Conservation (phyloP, 2,888 invertebrate species). For the Criorhina ranunculi region DNA sequence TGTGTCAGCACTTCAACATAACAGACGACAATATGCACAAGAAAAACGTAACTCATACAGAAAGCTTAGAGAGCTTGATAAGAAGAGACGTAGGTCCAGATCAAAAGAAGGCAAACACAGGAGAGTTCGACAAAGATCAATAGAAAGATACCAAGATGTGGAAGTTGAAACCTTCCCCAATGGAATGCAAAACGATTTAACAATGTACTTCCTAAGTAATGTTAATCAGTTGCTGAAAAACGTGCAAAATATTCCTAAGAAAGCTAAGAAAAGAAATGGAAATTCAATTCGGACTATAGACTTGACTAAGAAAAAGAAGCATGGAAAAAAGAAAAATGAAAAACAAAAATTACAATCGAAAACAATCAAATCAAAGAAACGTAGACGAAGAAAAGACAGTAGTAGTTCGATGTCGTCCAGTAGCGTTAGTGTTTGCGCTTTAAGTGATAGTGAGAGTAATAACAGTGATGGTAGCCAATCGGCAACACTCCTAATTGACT, state of each 20-base stretch:
- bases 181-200: slow-evolving; percentile 12
- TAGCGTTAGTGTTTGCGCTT: slow-evolving; percentile 35
- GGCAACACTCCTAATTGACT: slow-evolving; percentile 44
- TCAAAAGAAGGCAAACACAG: slow-evolving; percentile 45
- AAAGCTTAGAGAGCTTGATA: slow-evolving; percentile 80
- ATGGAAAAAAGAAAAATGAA: slow-evolving; percentile 8
- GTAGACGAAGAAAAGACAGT: slow-evolving; percentile 42
- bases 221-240: slow-evolving; percentile 9
- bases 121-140: slow-evolving; percentile 6
- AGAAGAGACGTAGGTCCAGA: slow-evolving; percentile 68
- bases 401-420: slow-evolving; percentile 49
- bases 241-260: slow-evolving; percentile 24
- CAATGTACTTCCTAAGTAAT: slow-evolving; percentile 30
- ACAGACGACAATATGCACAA: slow-evolving; percentile 79
- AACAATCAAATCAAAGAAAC: slow-evolving; percentile 38
- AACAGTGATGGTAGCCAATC: background rate
- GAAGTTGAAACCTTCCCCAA: background rate
- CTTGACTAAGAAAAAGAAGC: slow-evolving; percentile 58
- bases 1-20: slow-evolving; percentile 79
- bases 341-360: slow-evolving; percentile 2
- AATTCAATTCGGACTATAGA: slow-evolving; percentile 47
- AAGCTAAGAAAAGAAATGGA: slow-evolving; percentile 11
- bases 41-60: slow-evolving; percentile 78
- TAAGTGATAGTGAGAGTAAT: slow-evolving; percentile 30
- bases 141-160: background rate